phyloP scores from a whole-genome alignment of 2,113 vertebrate genomes.

The Peromyscus californicus region DNA sequence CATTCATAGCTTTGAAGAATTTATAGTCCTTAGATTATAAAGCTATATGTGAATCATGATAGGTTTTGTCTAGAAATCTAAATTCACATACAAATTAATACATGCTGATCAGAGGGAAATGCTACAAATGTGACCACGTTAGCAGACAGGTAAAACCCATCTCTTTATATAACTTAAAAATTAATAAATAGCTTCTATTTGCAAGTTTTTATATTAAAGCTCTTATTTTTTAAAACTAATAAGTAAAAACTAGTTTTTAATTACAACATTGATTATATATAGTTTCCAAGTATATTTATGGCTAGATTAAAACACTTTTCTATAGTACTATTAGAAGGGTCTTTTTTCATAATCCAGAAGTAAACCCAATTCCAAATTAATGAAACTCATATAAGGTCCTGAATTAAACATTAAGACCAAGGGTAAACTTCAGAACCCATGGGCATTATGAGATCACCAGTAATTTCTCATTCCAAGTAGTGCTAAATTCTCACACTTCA shows the following conservation, averaged over 20 bases:
- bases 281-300: constrained; percentile 43
- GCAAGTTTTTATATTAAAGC: neutral
- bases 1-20: constrained; percentile 31
- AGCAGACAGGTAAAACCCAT: neutral
- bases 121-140: constrained; percentile 41
- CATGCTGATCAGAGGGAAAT: neutral
- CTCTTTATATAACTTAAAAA: neutral
- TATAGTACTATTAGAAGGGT: constrained; percentile 23
- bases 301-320: constrained; percentile 39
- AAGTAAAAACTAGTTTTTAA: constrained; percentile 43
- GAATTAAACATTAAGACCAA: constrained; percentile 55
- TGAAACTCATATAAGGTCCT: constrained; percentile 31
- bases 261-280: constrained; percentile 23
- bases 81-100: constrained; percentile 1
- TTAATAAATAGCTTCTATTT: constrained; percentile 13
- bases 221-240: neutral
- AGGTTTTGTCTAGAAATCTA: constrained; percentile 40
- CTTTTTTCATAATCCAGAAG: constrained; percentile 46
- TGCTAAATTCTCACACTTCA: constrained; percentile 49
- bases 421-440: constrained; percentile 27
- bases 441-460: constrained; percentile 7
- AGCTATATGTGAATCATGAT: constrained; percentile 30
- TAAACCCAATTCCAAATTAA: constrained; percentile 47
- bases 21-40: constrained; percentile 49
- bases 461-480: constrained; percentile 60